Conservation (phyloP, 2,797 vertebrate genomes). For the Gambelia wislizenii region DNA sequence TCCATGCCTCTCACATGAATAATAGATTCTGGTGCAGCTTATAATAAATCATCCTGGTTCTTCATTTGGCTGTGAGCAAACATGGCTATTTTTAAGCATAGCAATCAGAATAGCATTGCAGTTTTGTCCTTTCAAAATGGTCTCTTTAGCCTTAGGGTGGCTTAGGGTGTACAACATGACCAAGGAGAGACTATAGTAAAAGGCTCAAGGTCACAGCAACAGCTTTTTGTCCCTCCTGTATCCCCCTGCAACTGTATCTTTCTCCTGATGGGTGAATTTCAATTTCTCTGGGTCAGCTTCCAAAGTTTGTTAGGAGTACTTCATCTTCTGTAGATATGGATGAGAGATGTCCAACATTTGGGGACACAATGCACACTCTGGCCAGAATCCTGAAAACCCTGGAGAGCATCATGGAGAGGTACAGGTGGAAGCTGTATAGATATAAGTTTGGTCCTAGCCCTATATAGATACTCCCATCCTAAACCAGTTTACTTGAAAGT, state of each 20-base stretch:
- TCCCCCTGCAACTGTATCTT: too few species aligned
- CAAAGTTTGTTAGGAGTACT: not conserved
- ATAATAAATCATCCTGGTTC: constrained; percentile 78
- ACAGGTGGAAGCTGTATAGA: too few species aligned
- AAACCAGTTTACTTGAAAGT: not conserved
- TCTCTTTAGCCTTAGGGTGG: not conserved
- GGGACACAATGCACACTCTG: not conserved
- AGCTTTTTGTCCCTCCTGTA: not conserved
- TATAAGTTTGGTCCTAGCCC: too few species aligned
- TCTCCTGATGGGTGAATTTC: not conserved
- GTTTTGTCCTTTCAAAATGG: rapidly evolving
- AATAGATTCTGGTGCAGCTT: constrained; percentile 76
- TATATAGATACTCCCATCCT: not conserved
- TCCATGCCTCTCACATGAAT: constrained; percentile 73
- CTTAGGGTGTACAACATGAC: not conserved
- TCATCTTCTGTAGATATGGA: not conserved
- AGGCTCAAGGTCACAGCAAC: not conserved
- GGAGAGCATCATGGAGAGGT: too few species aligned
- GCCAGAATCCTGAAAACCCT: not conserved
- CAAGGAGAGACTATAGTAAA: not conserved
- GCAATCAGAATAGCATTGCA: constrained; percentile 18
- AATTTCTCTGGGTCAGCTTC: not conserved
- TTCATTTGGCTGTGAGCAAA: constrained; percentile 49
- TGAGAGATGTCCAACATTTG: not conserved
- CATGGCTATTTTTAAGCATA: constrained; percentile 36